Evolutionary conservation across 1,140 invertebrate genomes (phyloP), one percentile per base, ranked within the genome.

Genomic region (Ericerus pela): DNA sequence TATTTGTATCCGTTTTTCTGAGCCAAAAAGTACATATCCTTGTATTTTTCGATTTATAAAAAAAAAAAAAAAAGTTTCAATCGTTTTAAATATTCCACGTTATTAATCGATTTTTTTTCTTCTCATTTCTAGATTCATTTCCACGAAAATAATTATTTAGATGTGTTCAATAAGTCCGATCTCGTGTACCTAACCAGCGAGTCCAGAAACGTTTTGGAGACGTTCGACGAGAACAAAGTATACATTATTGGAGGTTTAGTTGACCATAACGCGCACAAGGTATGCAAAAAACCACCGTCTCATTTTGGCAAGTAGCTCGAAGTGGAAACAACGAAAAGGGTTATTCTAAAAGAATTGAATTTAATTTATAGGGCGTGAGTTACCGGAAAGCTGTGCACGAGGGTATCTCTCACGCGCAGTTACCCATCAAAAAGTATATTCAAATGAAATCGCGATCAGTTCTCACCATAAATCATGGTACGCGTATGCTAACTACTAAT

Each of bases 201-300:
- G 68, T 97, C 94, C 2, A 80, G 89, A 52, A 93, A 92, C 75
- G 70, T 91, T 2, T 76, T 98, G 54, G 75, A 80, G 53, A 69
- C 73, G 51, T 72, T 97, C 58, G 79, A 89, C 60, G 75, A 84
- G 14, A 75, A 81, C 57, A 85, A 83, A 68, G 78, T 84, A 37
- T 97, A 96, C 66, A 79, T 98, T 36, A 98, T 98, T 70, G 95
- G 96, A 38, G 96, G 94, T 51, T 72, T 99, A 16, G 91, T 99
- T 0, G 96, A 99, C 73, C 95, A 98, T 68, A 98, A 98, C 74
- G 76, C 81, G 61, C 82, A 95, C 62, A 97, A 97, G 75, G 87
- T 88, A 69, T 65, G 58, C 52, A 60, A 54, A 47, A 24, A 51
- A 55, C 12, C 53, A 55, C 14, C n/a, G 12, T 29, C 14, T 58